These are phyloP conservation scores for Odontomachus brunneus DNA, from an alignment of 1,140 invertebrate genomes.

Conservation along the genomic window DNA sequence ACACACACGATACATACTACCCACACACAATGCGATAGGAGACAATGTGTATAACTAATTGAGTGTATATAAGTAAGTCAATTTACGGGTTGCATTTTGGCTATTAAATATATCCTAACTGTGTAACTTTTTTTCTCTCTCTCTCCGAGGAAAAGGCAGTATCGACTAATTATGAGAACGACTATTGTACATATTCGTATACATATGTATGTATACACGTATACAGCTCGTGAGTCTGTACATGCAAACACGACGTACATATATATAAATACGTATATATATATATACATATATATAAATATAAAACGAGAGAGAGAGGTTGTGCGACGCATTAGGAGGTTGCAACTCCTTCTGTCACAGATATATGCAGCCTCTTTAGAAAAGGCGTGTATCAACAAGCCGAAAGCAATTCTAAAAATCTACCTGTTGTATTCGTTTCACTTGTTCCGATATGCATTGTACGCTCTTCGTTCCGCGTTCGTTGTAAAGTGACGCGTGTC, in stretches of 20 bases:
- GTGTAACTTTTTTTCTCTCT: constrained; percentile 44
- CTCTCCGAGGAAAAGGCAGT: not conserved
- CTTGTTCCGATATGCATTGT: not conserved
- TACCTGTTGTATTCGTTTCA: not conserved
- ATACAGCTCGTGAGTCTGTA: constrained; percentile 41
- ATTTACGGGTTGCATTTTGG: constrained; percentile 72
- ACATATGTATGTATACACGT: constrained; percentile 57
- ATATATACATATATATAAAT: constrained; percentile 29
- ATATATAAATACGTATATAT: constrained; percentile 26
- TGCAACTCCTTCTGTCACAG: constrained; percentile 27
- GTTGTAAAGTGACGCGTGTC: constrained; percentile 19
- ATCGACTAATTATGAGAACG: constrained; percentile 54
- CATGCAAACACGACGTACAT: constrained; percentile 54
- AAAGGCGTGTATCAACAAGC: constrained; percentile 7
- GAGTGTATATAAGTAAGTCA: constrained; percentile 69
- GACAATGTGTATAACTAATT: constrained; percentile 68
- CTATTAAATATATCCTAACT: constrained; percentile 69
- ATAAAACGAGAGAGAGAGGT: constrained; percentile 13
- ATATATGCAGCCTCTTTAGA: not conserved
- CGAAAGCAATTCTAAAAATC: constrained; percentile 28
- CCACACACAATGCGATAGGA: constrained; percentile 61
- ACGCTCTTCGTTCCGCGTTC: not conserved
- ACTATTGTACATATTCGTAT: constrained; percentile 67
- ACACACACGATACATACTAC: constrained; percentile 49
- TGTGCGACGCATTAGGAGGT: constrained; percentile 24